Evolutionary conservation across 2,113 vertebrate genomes (phyloP), one percentile per base, ranked within the genome.

Genomic region (Elanoides forficatus): DNA sequence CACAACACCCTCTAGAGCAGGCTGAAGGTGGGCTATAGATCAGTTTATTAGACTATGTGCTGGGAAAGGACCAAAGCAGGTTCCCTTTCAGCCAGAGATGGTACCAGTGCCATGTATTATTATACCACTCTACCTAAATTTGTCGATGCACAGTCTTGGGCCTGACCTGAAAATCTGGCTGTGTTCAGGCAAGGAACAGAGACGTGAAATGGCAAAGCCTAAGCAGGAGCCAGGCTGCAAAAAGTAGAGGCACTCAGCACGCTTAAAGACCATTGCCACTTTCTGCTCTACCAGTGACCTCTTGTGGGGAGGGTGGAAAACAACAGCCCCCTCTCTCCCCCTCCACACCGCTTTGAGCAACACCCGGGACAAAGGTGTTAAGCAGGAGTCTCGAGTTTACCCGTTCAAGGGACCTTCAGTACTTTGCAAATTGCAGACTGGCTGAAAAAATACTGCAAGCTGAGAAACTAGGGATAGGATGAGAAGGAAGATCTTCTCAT

Each of bases 231-330:
- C n/a, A 11, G 20, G 26, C 48, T 42, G 67, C 55, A 36, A 38
- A 18, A 42, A 32, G 15, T 2, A 16, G 23, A 40, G 19, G 25
- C 12, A 17, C 20, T 3, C 58, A 32, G 34, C 1, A 0, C 0
- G 1, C 23, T 30, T 11, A 2, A 20, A 63, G 26, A 30, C 25
- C 27, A 1, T 5, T 12, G 32, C 21, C 21, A 11, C 63, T 81
- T 66, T 76, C 74, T 85, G 80, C 88, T 91, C 52, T 22, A 47
- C 40, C 65, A 88, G 47, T 78, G 88, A 65, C 95, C 95, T 94
- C 95, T 86, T 34, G 86, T 79, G 89, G 92, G 40, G 7, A 83
- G 32, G 11, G 18, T 30, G 48, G 71, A 38, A 90, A 92, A 94
- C 43, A 68, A 14, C 75, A 92, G 29, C 8, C 25, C 36, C 12